Conservation (phyloP, 2,888 invertebrate species). For the Osedax frankpressi region DNA sequence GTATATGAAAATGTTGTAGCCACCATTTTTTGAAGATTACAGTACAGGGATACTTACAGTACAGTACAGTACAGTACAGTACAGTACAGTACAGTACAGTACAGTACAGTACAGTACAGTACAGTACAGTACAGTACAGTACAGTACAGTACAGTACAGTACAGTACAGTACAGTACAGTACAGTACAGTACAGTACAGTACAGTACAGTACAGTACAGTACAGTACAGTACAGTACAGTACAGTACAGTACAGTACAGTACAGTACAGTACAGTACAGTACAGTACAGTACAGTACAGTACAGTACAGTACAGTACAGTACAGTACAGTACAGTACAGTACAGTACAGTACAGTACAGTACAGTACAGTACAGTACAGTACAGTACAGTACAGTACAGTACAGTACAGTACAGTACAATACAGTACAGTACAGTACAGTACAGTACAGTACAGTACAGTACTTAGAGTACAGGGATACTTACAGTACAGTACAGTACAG, state of each 20-base stretch:
- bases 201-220: not conserved
- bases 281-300: not conserved
- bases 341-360: not conserved
- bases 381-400: slow-evolving; percentile 14
- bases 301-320: not conserved
- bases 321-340: not conserved
- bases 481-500: not conserved
- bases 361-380: slow-evolving; percentile 8
- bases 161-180: not conserved
- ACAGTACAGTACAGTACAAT: slow-evolving; percentile 16
- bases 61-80: not conserved
- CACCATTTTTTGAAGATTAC: too few species aligned
- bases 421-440: slow-evolving; percentile 18
- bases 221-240: not conserved
- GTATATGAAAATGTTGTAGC: too few species aligned
- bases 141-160: not conserved
- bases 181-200: not conserved
- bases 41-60: slow-evolving; percentile 10
- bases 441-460: slow-evolving; percentile 14
- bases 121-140: not conserved
- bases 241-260: not conserved
- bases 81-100: not conserved
- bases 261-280: not conserved
- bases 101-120: not conserved
- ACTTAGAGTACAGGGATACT: too few species aligned